Evolutionary conservation across 1,140 invertebrate species (phyloP).

Genomic region (Drosophila subobscura): DNA sequence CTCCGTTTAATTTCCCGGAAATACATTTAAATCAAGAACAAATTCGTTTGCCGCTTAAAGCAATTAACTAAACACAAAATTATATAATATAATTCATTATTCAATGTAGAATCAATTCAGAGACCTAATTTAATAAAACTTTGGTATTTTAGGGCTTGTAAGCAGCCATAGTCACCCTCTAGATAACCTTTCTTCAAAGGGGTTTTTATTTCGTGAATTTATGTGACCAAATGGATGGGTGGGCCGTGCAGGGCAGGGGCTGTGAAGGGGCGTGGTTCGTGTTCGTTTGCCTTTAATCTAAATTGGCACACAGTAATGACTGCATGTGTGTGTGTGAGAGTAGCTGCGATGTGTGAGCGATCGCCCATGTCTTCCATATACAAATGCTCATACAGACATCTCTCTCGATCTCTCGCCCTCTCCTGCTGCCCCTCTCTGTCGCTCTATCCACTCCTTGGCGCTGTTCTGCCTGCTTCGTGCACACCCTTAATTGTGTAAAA

Average conservation of each 20-base stretch:
- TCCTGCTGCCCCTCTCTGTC: too few relatives aligned
- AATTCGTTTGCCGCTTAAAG: too few relatives aligned
- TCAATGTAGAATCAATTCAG: too few relatives aligned
- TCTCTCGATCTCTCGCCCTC: conserved; percentile 31
- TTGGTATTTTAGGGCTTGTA: conserved; percentile 3
- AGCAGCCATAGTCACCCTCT: conserved; percentile 9
- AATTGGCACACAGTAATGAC: conserved; percentile 77
- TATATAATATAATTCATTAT: too few relatives aligned
- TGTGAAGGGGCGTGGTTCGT: conserved; percentile 60
- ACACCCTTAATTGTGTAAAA: conserved; percentile 82
- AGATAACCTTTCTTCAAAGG: conserved; percentile 39
- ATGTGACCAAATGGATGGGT: conserved; percentile 51
- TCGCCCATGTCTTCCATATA: conserved; percentile 64
- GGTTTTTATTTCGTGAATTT: conserved; percentile 20
- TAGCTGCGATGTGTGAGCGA: conserved; percentile 48
- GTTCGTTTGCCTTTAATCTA: conserved; percentile 72
- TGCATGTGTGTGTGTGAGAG: conserved; percentile 17
- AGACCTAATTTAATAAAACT: conserved; percentile 1
- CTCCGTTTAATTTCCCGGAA: too few relatives aligned
- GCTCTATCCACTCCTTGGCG: conserved; percentile 12
- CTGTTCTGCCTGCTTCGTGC: conserved; percentile 47
- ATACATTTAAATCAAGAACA: too few relatives aligned
- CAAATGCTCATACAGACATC: conserved; percentile 38
- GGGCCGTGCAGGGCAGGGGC: conserved; percentile 15
- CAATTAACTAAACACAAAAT: too few relatives aligned